phyloP scores from a whole-genome alignment of 2,888 invertebrate species.

The Drosophila mettleri region DNA sequence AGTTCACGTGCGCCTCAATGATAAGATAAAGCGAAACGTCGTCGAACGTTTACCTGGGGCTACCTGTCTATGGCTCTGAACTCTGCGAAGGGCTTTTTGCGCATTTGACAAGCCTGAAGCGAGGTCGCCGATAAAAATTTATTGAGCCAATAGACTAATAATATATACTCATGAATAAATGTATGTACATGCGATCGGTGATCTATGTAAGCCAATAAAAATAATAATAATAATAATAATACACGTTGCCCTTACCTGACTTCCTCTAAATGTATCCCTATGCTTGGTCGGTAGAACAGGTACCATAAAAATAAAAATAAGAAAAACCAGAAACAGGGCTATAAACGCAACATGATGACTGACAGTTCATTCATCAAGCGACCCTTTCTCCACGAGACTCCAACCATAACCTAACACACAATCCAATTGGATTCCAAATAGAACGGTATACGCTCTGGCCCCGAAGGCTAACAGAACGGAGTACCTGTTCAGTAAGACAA shows the following conservation, averaged over 20 bases:
- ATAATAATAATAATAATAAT: slow-evolving; percentile 1
- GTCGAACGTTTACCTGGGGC: slow-evolving; percentile 26
- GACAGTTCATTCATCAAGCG: slow-evolving; percentile 54
- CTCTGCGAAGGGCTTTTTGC: slow-evolving; percentile 67
- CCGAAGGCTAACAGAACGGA: slow-evolving; percentile 3
- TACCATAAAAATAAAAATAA: slow-evolving; percentile 31
- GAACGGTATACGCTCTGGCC: slow-evolving; percentile 11
- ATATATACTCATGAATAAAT: not conserved
- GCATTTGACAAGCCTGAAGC: slow-evolving; percentile 24
- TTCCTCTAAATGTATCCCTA: slow-evolving; percentile 7
- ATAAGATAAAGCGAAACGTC: slow-evolving; percentile 63
- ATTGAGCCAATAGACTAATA: not conserved
- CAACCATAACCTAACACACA: slow-evolving; percentile 50
- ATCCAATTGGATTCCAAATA: slow-evolving; percentile 29
- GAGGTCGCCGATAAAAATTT: slow-evolving; percentile 21
- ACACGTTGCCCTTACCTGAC: slow-evolving; percentile 26
- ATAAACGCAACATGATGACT: slow-evolving; percentile 21
- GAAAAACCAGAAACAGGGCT: slow-evolving; percentile 12
- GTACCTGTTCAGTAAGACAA: slow-evolving; percentile 15
- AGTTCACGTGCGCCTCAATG: slow-evolving; percentile 70
- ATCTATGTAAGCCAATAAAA: slow-evolving; percentile 12
- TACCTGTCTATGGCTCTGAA: slow-evolving; percentile 48
- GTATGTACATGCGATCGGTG: not conserved
- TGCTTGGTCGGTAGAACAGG: slow-evolving; percentile 27
- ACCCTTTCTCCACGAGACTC: slow-evolving; percentile 36